These are phyloP conservation scores for Polydrusus cervinus DNA, from an alignment of 2,888 invertebrate genomes.

Conservation along the genomic window DNA sequence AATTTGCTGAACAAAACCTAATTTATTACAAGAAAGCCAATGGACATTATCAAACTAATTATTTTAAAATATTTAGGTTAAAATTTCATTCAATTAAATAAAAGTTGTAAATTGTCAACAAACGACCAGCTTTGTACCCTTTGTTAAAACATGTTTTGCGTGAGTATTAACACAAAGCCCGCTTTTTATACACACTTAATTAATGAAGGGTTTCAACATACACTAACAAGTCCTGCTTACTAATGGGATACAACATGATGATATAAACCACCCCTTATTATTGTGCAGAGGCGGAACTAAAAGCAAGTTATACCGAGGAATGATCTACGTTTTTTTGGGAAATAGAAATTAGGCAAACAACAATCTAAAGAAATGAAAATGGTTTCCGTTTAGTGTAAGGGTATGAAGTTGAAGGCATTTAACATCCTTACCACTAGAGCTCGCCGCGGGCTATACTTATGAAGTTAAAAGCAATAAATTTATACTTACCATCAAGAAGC, in stretches of 20 bases:
- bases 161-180: slow-evolving; percentile 4
- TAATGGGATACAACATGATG: slow-evolving; percentile 11
- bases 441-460: too few relatives aligned
- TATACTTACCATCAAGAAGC: too few relatives aligned
- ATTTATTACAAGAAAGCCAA: too few relatives aligned
- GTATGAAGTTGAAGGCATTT: too few relatives aligned
- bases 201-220: slow-evolving; percentile 19
- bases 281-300: neutral
- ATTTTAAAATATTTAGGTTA: too few relatives aligned
- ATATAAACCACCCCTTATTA: slow-evolving; percentile 4
- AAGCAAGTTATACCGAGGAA: neutral
- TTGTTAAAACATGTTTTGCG: slow-evolving; percentile 11
- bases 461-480: too few relatives aligned
- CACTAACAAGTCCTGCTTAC: slow-evolving; percentile 4
- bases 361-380: too few relatives aligned
- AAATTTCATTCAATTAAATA: neutral
- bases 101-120: slow-evolving; percentile 7
- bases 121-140: neutral
- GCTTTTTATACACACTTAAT: slow-evolving; percentile 8
- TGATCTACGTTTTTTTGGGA: neutral
- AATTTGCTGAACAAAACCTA: too few relatives aligned
- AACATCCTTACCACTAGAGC: too few relatives aligned
- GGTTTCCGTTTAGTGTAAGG: too few relatives aligned
- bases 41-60: too few relatives aligned
- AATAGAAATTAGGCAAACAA: too few relatives aligned